Evolutionary conservation across 1,140 invertebrate species (phyloP).

Genomic region (Centruroides vittatus): DNA sequence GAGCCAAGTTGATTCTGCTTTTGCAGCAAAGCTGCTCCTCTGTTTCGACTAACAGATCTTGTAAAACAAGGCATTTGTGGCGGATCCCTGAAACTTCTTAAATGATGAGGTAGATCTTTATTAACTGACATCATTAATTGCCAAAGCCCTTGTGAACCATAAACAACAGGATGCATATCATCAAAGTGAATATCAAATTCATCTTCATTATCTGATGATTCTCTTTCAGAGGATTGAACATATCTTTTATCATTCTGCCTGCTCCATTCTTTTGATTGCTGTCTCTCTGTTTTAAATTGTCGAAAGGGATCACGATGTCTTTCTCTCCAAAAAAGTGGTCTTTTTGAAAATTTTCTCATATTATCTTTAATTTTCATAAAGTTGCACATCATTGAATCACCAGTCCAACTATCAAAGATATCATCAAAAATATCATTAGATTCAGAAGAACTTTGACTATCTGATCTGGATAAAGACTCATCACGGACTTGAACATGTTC

Average conservation of each 20-base stretch:
- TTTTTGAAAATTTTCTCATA: constrained; percentile 9
- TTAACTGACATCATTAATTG: constrained; percentile 11
- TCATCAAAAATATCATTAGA: constrained; percentile 24
- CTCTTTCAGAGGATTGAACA: constrained; percentile 6
- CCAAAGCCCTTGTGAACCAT: constrained; percentile 17
- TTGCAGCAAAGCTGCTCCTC: constrained; percentile 6
- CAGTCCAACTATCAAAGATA: constrained; percentile 23
- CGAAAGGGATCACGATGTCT: constrained; percentile 8
- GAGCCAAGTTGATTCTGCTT: constrained; percentile 8
- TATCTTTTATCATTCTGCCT: constrained; percentile 5
- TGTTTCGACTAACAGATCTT: constrained; percentile 11
- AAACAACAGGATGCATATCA: constrained; percentile 10
- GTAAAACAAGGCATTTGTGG: not conserved
- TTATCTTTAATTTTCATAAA: constrained; percentile 13
- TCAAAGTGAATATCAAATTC: constrained; percentile 14
- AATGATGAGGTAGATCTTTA: not conserved
- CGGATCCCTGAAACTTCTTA: not conserved
- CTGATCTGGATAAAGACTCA: constrained; percentile 10
- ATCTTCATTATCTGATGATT: constrained; percentile 15
- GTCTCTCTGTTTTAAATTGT: constrained; percentile 10
- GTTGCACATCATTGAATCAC: constrained; percentile 19
- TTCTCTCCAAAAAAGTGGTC: constrained; percentile 6
- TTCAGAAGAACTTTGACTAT: constrained; percentile 20
- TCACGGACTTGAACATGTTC: constrained; percentile 5
- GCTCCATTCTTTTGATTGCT: constrained; percentile 2